Percentiles rank a stretch among this genome's conserved stretches.
These are phyloP conservation scores for Panagrolaimus sp. DNA, from an alignment of 1,140 invertebrate genomes.

Conservation along the genomic window DNA sequence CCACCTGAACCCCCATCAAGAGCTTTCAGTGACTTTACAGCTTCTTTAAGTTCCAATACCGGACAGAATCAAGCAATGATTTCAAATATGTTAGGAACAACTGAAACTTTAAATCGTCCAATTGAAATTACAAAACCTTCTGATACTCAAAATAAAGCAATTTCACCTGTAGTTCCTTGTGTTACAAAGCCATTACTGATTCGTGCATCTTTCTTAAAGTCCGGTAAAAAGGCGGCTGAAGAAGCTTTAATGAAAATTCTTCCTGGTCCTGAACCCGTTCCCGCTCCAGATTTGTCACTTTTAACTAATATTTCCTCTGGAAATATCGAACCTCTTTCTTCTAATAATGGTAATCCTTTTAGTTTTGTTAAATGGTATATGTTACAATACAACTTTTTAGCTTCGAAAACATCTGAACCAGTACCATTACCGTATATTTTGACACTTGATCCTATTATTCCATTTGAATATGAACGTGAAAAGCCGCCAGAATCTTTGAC, in stretches of 20 bases:
- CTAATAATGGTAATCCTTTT: not conserved
- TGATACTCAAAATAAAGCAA: not conserved
- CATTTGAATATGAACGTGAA: not conserved
- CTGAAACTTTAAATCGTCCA: not conserved
- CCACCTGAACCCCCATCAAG: not conserved
- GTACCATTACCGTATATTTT: not conserved
- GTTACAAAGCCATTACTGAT: not conserved
- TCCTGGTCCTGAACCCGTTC: not conserved
- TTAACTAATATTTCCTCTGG: not conserved
- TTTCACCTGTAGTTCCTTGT: not conserved
- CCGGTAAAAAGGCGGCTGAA: constrained; percentile 2
- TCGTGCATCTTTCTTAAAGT: not conserved
- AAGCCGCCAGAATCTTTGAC: not conserved
- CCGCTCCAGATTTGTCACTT: not conserved
- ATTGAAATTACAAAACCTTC: not conserved
- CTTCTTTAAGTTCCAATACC: not conserved
- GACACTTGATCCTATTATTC: not conserved
- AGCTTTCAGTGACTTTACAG: not conserved
- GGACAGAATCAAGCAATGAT: not conserved
- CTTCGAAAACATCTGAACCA: not conserved
- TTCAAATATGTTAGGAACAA: not conserved
- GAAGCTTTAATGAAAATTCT: not conserved
- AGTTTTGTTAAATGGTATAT: not conserved
- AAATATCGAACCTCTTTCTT: not conserved
- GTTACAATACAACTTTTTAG: no score